Base-by-base conservation (phyloP, 2,888 invertebrate species). In the Pollenia angustigena region DNA sequence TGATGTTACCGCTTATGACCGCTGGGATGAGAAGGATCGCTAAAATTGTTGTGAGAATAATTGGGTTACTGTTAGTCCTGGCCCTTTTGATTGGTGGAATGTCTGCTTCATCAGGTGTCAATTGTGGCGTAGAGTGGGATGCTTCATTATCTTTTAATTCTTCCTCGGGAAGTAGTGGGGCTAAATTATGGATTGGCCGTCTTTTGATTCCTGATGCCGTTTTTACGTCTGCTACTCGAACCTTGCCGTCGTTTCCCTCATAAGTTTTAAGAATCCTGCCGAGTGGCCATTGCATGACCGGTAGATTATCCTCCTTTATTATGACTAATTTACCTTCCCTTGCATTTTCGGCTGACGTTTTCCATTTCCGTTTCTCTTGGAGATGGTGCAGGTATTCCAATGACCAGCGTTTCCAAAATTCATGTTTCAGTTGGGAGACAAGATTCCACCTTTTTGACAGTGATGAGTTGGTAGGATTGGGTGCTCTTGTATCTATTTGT, bases 341-440 rank as follows among this genome's bases (percentile, higher is more conserved):
- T 52, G 32, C 42, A 32, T 60, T 48, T 18, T 46, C 12, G 12
- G 16, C 18, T 10, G 44, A 46, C 44, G 11, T n/a, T 46, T 46
- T 46, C 32, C 64, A 46, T 44, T 64, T 64, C 14, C 12, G 46
- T 18, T 44, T 44, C 11, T 64, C 44, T 44, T 64, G 46, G 3
- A 64, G 32, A 6, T 64, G 44, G 1, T 64, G 44, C 12, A 64
- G 32, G 10, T 46, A 64, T 44, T 64, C 64, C 11, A 32, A 18
- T 11, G 64, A 64, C 64, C 64, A 71, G 12, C 42, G 11, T 71
- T n/a, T 71, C 71, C 54, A 71, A 18, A 69, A 52, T 11, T 69
- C 68, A 48, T 68, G 68, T 50, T 50, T 68, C 10, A 68, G 44
- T 2, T 23, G 68, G 16, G 50, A 48, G 11, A 64, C 46, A 9